phyloP scores from a whole-genome alignment of 2,888 invertebrate genomes.

The Smittia aterrima region DNA sequence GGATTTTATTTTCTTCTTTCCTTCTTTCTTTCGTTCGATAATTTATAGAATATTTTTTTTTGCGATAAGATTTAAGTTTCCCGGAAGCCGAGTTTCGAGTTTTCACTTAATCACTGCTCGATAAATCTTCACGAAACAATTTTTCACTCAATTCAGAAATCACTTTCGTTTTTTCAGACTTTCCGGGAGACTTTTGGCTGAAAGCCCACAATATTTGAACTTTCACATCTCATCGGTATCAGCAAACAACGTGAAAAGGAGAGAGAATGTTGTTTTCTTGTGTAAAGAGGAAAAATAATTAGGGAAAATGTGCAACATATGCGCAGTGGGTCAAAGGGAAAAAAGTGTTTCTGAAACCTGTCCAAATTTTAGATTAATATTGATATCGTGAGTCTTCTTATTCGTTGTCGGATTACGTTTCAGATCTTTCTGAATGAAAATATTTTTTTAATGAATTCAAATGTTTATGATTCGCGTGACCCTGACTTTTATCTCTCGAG shows the following conservation, averaged over 20 bases:
- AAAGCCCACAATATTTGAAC: constrained; percentile 1
- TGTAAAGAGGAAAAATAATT: constrained; percentile 4
- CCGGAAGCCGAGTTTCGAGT: too few relatives aligned
- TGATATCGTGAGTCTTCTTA: too few relatives aligned
- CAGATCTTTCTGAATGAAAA: too few relatives aligned
- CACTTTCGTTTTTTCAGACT: background rate
- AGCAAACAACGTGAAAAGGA: background rate
- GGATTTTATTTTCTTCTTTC: too few relatives aligned
- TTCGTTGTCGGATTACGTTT: background rate
- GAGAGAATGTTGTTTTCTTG: background rate
- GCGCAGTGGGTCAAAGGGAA: constrained; percentile 34
- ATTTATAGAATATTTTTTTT: too few relatives aligned
- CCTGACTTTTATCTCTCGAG: background rate
- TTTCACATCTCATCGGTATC: background rate
- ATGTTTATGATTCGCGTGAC: background rate
- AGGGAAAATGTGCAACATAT: constrained; percentile 39
- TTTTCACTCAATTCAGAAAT: background rate
- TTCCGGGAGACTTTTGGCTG: background rate
- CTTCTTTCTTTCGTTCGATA: too few relatives aligned
- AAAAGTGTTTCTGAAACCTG: background rate
- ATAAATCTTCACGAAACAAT: background rate
- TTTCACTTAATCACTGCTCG: too few relatives aligned
- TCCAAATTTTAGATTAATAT: background rate
- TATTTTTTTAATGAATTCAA: too few relatives aligned
- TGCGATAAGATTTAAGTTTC: too few relatives aligned